Percentiles rank a stretch among this genome's conserved stretches.
Conservation (phyloP, 2,113 vertebrate genomes). For the Thalassoma bifasciatum region DNA sequence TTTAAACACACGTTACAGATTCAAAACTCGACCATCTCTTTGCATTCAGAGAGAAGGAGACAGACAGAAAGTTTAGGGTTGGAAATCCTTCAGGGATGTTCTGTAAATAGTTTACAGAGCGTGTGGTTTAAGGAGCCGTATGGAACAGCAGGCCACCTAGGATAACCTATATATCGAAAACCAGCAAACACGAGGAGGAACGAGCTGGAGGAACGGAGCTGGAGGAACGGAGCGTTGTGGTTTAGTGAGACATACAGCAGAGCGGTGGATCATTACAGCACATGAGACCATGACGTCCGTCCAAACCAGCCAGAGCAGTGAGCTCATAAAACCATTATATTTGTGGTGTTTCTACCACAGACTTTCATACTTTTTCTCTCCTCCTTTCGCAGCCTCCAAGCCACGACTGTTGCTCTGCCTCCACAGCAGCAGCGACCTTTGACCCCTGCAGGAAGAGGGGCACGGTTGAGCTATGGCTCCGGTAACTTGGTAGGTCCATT, state of each 20-base stretch:
- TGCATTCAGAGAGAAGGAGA: constrained; percentile 37
- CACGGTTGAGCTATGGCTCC: constrained; percentile 48
- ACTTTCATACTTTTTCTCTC: constrained; percentile 9
- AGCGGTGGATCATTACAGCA: constrained; percentile 24
- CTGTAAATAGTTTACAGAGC: constrained; percentile 54
- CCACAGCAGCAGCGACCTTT: constrained; percentile 53
- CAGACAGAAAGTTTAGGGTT: constrained; percentile 33
- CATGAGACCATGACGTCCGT: constrained; percentile 42
- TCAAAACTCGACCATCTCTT: constrained; percentile 6
- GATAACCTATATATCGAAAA: constrained; percentile 42
- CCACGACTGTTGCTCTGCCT: constrained; percentile 20
- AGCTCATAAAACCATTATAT: constrained; percentile 44
- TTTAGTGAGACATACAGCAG: constrained; percentile 42
- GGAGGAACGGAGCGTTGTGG: constrained; percentile 37
- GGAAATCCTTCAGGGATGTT: constrained; percentile 58
- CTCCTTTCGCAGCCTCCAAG: not conserved
- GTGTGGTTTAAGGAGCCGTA: constrained; percentile 51
- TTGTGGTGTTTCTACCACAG: constrained; percentile 23
- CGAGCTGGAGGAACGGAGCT: constrained; percentile 17
- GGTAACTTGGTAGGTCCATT: constrained; percentile 60
- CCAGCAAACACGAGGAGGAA: constrained; percentile 15
- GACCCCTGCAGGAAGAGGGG: constrained; percentile 59
- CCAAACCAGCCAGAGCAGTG: constrained; percentile 21
- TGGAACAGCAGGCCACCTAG: constrained; percentile 45
- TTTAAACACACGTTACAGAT: constrained; percentile 31